These are phyloP conservation scores for Anorthoa munda DNA, from an alignment of 2,888 invertebrate species.

Conservation along the genomic window DNA sequence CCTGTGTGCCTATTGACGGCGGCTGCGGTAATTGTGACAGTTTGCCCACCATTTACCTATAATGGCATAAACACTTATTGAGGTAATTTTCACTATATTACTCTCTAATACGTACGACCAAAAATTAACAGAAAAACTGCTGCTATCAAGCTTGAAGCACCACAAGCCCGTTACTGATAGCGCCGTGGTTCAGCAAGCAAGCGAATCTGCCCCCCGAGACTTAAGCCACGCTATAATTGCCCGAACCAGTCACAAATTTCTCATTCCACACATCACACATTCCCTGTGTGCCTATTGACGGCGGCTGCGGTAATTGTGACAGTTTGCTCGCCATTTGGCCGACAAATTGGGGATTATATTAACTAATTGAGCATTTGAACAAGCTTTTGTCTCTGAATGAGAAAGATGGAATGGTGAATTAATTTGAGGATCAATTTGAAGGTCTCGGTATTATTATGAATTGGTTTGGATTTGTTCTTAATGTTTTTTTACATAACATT, in stretches of 20 bases:
- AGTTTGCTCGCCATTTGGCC: constrained; percentile 60
- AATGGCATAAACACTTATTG: constrained; percentile 30
- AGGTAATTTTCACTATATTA: background rate
- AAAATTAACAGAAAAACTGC: constrained; percentile 8
- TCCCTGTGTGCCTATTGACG: constrained; percentile 67
- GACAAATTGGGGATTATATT: constrained; percentile 58
- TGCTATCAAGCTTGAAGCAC: constrained; percentile 23
- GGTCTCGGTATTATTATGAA: constrained; percentile 8
- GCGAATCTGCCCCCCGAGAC: constrained; percentile 57
- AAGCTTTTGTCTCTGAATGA: constrained; percentile 45
- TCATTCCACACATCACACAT: constrained; percentile 61
- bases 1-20: constrained; percentile 65
- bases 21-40: constrained; percentile 62
- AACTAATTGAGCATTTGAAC: constrained; percentile 58
- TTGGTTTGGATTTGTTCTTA: constrained; percentile 2
- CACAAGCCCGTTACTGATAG: constrained; percentile 39
- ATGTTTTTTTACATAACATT: no score
- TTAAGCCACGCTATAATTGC: constrained; percentile 59
- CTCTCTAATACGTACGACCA: background rate
- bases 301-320: constrained; percentile 60
- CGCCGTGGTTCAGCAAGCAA: constrained; percentile 53
- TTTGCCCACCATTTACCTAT: constrained; percentile 59
- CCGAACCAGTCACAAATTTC: constrained; percentile 57
- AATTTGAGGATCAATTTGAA: constrained; percentile 28
- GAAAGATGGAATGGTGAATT: constrained; percentile 43